Base-by-base conservation (phyloP, 2,113 vertebrate species). In the Sclerurus mexicanus region DNA sequence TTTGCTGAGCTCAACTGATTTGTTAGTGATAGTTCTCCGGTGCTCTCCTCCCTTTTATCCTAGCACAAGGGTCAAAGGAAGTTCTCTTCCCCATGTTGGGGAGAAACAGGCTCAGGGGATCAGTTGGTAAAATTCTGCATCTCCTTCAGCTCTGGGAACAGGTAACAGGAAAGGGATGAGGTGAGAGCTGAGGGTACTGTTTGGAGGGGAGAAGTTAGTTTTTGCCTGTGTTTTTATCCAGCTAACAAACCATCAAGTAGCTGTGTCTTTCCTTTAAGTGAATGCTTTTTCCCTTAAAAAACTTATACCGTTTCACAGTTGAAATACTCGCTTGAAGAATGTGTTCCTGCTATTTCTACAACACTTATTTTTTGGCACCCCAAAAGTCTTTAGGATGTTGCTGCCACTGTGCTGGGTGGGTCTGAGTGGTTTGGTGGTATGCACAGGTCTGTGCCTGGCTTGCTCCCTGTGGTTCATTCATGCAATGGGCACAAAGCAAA, bases 351-450 rank as follows among this genome's bases (percentile, higher is more conserved):
- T 76, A 11, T 68, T 90, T 82, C n/a, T 64, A 10, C 15, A 63
- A 30, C 58, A 20, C 19, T 71, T 13, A 3, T 9, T 18, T 69
- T 64, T 50, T 35, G 46, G 58, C 35, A 55, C 21, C 37, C 28
- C 37, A n/a, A 0, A 35, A 53, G 22, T 10, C 8, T 35, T n/a
- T 28, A 35, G 66, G 53, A 44, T 60, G 42, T 35, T 0, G 0
- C 22, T 69, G 35, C 12, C 28, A 15, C n/a, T 46, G 28, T 52
- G 49, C 17, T 76, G 63, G 31, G 6, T 35, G 22, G 40, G 6
- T n/a, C 40, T 64, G 68, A 73, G 33, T 1, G 1, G 3, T 53
- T 58, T 22, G 44, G 13, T 73, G n/a, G 9, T 40, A 35, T 10
- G 39, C 1, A 2, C 18, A 75, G 55, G 24, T 30, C 40, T 46